Evolutionary conservation across 2,113 vertebrate species (phyloP).

Genomic region (Pseudopodoces humilis): DNA sequence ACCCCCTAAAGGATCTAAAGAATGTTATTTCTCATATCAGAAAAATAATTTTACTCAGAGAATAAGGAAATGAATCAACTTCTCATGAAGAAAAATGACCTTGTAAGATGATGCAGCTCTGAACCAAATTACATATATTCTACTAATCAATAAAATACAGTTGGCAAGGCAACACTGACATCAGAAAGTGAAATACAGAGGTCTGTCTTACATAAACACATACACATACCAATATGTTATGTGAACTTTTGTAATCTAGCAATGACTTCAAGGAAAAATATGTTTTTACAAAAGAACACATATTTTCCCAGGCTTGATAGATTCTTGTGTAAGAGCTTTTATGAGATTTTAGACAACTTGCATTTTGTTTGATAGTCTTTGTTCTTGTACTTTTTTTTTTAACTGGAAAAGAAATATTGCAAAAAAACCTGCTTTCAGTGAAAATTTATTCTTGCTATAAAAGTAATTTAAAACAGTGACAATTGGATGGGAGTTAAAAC

Average conservation of each 20-base stretch:
- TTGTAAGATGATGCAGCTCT: not conserved
- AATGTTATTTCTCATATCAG: not conserved
- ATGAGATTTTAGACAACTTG: slow-evolving; percentile 61
- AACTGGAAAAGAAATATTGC: slow-evolving; percentile 42
- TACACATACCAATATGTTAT: slow-evolving; percentile 57
- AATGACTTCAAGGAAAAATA: slow-evolving; percentile 70
- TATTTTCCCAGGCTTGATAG: slow-evolving; percentile 72
- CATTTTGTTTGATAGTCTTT: slow-evolving; percentile 71
- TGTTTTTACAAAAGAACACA: slow-evolving; percentile 68
- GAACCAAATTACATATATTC: slow-evolving; percentile 43
- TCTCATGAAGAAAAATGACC: slow-evolving; percentile 35
- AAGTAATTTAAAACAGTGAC: slow-evolving; percentile 1
- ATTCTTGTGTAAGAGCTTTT: slow-evolving; percentile 70
- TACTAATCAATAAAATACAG: slow-evolving; percentile 63
- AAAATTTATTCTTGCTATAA: slow-evolving; percentile 30
- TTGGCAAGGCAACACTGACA: slow-evolving; percentile 57
- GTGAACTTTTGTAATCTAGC: slow-evolving; percentile 60
- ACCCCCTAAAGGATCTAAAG: not conserved
- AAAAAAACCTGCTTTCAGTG: not conserved
- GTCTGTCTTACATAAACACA: slow-evolving; percentile 67
- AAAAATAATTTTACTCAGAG: not conserved
- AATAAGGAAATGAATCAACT: slow-evolving; percentile 9
- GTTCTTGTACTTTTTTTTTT: slow-evolving; percentile 45
- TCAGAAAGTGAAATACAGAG: slow-evolving; percentile 54
- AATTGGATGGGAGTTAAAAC: not conserved